Base-by-base conservation (phyloP, 2,113 vertebrate species). In the Lanius ludovicianus region DNA sequence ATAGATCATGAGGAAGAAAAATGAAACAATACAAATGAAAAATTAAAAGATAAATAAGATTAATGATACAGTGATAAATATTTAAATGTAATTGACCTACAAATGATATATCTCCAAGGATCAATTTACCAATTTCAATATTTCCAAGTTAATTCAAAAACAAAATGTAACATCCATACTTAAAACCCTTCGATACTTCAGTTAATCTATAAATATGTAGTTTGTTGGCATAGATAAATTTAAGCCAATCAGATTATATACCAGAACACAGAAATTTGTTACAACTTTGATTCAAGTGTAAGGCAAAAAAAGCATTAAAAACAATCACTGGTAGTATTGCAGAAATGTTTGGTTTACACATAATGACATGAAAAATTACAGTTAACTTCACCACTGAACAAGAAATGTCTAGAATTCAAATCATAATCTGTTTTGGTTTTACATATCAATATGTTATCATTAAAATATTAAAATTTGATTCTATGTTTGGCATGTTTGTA, bases 241-340 rank as follows among this genome's bases (percentile, higher is more conserved):
- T 18, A 80, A 57, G 12, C 2, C 75, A 90, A 78, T 74, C 11
- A 20, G 10, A 67, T 49, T 59, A 74, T 91, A 78, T 68, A 71
- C 7, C 13, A 46, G 12, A 82, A 49, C 2, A 84, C 5, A 62
- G 23, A 67, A 53, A 27, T n/a, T 59, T 84, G 4, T 50, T 25
- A 3, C 22, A 56, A 1, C 2, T 47, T 7, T 81, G 12, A 56
- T 59, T 93, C 9, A 68, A 67, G 1, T 15, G 9, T 21, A n/a
- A 79, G 31, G 31, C 11, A 73, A n/a, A 81, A 87, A 76, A 75
- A 27, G 47, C 9, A 77, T 52, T 4, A 63, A 50, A 85, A 90
- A 13, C 0, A 0, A 3, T 47, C 41, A 65, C 22, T n/a, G 18
- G 6, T 23, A 47, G 4, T 31, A 44, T 28, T 71, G 24, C 11